phyloP scores from a whole-genome alignment of 1,140 invertebrate species.

The Notospermus geniculatus region DNA sequence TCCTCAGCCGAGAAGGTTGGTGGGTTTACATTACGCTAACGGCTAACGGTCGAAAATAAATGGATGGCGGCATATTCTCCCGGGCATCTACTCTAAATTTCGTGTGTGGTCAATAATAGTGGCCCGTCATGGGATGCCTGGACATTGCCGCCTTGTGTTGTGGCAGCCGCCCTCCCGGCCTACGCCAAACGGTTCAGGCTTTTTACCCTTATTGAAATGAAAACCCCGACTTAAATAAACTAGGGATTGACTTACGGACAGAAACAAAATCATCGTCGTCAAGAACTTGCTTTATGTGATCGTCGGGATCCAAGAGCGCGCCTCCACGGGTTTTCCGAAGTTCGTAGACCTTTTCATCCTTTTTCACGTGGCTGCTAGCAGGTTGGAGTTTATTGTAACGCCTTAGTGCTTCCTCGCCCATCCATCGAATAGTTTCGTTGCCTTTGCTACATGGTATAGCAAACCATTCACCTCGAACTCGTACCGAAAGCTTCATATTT shows the following conservation, averaged over 20 bases:
- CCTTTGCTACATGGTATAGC: slow-evolving; percentile 64
- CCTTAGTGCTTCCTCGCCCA: slow-evolving; percentile 62
- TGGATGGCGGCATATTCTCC: too few relatives aligned
- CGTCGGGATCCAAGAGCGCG: slow-evolving; percentile 64
- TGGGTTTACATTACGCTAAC: too few relatives aligned
- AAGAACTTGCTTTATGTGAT: slow-evolving; percentile 61
- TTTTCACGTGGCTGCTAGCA: slow-evolving; percentile 25
- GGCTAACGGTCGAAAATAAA: too few relatives aligned
- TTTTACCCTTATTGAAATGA: too few relatives aligned
- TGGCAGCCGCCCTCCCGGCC: too few relatives aligned
- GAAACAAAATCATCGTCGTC: slow-evolving; percentile 68
- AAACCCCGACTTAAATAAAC: too few relatives aligned
- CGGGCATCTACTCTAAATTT: too few relatives aligned
- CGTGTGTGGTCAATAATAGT: too few relatives aligned
- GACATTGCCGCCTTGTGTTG: too few relatives aligned
- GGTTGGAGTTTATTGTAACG: slow-evolving; percentile 56
- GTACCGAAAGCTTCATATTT: slow-evolving; percentile 65
- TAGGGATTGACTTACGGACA: slow-evolving; percentile 57
- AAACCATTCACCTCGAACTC: slow-evolving; percentile 65
- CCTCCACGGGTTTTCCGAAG: slow-evolving; percentile 65
- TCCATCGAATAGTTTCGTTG: slow-evolving; percentile 58
- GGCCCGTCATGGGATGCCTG: too few relatives aligned
- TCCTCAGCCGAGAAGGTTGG: too few relatives aligned
- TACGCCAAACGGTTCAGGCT: too few relatives aligned
- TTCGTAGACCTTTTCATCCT: slow-evolving; percentile 58